Evolutionary conservation across 2,797 vertebrate species (phyloP), one percentile per base, ranked within the genome.

Genomic region (Geotrypetes seraphini): DNA sequence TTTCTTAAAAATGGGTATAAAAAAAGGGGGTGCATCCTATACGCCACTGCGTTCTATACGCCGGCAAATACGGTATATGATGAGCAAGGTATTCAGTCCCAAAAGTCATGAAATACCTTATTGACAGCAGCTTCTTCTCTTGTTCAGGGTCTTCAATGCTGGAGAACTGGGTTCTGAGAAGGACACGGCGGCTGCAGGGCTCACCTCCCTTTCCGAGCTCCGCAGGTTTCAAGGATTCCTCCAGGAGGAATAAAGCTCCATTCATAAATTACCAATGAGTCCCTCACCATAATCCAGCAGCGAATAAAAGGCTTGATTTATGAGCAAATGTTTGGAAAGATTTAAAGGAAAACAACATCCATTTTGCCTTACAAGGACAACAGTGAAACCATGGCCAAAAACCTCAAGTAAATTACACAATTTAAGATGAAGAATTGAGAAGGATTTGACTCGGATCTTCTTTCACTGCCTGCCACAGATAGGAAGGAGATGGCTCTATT

Each of bases 241-340:
- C 12, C 28, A 33, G 19, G 26, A 24, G 27, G 18, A 16, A 12
- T n/a, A 31, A 17, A 28, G 14, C 41, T 36, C 26, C 25, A 42
- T 29, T 27, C 33, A 36, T 37, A 29, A 25, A 23, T 46, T 32
- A n/a, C 29, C 26, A 34, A 41, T 15, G 11, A 36, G 12, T 16
- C 11, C 12, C n/a, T n/a, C n/a, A n/a, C n/a, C n/a, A n/a, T n/a
- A n/a, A n/a, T n/a, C n/a, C n/a, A n/a, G n/a, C n/a, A n/a, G n/a
- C 26, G 35, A 47, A 47, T 47, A 40, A 52, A 40, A 41, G 28
- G n/a, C 22, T 47, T 39, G 29, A 47, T 38, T 34, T 40, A 47
- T 40, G 16, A 15, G 18, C 21, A 28, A 31, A 21, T 32, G 16
- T 25, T 46, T 43, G 37, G 37, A 41, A 46, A 28, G n/a, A 27